phyloP scores from a whole-genome alignment of 2,888 invertebrate genomes.

The Dioctria linearis region DNA sequence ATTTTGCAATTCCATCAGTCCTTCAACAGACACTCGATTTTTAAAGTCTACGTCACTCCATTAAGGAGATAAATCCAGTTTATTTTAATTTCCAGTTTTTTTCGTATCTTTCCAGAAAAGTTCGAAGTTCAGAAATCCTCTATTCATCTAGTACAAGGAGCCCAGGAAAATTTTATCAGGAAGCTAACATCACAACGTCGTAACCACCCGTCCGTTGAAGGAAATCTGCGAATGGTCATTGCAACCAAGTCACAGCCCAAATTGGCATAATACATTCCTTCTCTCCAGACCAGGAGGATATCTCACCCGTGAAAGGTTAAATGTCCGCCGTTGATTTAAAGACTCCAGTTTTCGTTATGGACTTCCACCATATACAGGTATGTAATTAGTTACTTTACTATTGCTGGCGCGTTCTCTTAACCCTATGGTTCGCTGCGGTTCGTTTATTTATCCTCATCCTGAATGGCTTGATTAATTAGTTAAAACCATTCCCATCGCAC shows the following conservation, averaged over 20 bases:
- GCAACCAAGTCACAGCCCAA: neutral
- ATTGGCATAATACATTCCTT: neutral
- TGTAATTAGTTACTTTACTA: conserved; percentile 55
- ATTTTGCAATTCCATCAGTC: neutral
- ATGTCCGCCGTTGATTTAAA: conserved; percentile 62
- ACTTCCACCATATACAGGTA: conserved; percentile 63
- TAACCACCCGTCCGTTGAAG: conserved; percentile 3
- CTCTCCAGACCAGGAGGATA: neutral
- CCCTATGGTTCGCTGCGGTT: too few species aligned
- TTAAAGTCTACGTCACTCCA: neutral
- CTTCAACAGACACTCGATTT: neutral
- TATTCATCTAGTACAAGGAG: neutral
- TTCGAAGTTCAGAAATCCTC: neutral
- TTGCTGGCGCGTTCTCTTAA: neutral
- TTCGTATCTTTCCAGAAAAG: conserved; percentile 3
- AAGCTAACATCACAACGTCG: neutral
- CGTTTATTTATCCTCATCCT: neutral
- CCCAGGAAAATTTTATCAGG: too few species aligned
- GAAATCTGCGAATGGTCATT: conserved; percentile 2
- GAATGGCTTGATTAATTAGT: conserved; percentile 23
- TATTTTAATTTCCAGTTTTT: neutral
- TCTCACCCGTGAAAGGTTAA: conserved; percentile 58
- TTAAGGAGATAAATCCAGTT: neutral
- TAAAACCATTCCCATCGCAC: neutral
- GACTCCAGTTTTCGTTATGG: conserved; percentile 62